These are phyloP conservation scores for Panzeria rudis DNA, from an alignment of 2,888 invertebrate species.

Conservation along the genomic window DNA sequence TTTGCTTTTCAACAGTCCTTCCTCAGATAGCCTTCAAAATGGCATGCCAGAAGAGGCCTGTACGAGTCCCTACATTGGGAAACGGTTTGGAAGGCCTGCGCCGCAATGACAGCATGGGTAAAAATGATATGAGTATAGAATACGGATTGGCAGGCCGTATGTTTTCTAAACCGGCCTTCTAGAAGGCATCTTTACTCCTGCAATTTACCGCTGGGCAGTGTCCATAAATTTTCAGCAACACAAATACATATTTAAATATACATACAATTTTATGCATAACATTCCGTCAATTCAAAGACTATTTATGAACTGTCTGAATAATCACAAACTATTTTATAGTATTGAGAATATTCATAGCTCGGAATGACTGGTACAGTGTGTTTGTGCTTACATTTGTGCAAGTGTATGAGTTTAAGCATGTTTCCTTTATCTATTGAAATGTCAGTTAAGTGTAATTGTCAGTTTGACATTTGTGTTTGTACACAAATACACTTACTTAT, in stretches of 20 bases:
- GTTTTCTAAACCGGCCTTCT: too few species aligned
- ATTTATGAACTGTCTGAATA: slow-evolving; percentile 48
- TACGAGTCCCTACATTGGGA: too few species aligned
- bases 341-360: not conserved
- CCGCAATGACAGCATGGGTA: too few species aligned
- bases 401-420: slow-evolving; percentile 1
- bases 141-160: too few species aligned
- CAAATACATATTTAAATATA: not conserved
- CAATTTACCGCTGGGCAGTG: slow-evolving; percentile 44
- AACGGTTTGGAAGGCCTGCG: too few species aligned
- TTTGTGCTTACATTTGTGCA: not conserved
- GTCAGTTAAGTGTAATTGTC: slow-evolving; percentile 75
- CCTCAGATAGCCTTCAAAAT: too few species aligned
- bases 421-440: slow-evolving; percentile 54
- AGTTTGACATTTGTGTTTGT: slow-evolving; percentile 80
- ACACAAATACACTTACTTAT: slow-evolving; percentile 19
- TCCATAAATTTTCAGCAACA: slow-evolving; percentile 3
- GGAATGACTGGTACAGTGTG: slow-evolving; percentile 6
- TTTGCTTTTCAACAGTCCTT: too few species aligned
- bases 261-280: slow-evolving; percentile 32
- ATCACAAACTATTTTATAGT: slow-evolving; percentile 25
- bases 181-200: too few species aligned
- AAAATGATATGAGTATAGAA: too few species aligned
- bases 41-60: too few species aligned
- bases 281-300: slow-evolving; percentile 28